Percentiles rank a stretch among this genome's conserved stretches.
Conservation (phyloP, 2,888 invertebrate genomes). For the Philhelius pedissequus region DNA sequence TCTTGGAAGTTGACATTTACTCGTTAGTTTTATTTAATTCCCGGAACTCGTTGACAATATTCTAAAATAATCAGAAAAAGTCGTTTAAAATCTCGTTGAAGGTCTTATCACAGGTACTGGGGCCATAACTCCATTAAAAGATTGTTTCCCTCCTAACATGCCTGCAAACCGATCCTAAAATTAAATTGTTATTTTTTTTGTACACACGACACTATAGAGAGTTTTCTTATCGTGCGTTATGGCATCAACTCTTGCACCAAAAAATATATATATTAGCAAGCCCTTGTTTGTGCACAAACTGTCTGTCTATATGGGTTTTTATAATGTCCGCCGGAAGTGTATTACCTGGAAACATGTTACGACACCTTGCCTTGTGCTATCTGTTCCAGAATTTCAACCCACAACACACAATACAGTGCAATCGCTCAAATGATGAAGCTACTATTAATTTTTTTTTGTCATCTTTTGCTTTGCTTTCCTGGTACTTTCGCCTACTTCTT, state of each 20-base stretch:
- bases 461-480: constrained; percentile 3
- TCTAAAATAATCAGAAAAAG: constrained; percentile 44
- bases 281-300: neutral
- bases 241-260: constrained; percentile 1
- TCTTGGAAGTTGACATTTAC: too few relatives aligned
- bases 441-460: constrained; percentile 13
- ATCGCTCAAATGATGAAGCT: constrained; percentile 62
- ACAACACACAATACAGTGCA: constrained; percentile 19
- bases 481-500: neutral
- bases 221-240: constrained; percentile 57
- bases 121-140: constrained; percentile 44
- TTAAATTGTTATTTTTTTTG: constrained; percentile 13
- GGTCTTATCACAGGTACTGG: constrained; percentile 22
- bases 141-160: neutral
- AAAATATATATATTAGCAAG: neutral
- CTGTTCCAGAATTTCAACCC: constrained; percentile 33
- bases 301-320: constrained; percentile 49
- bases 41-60: too few relatives aligned
- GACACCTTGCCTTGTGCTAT: constrained; percentile 38
- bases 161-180: neutral
- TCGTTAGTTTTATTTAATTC: too few relatives aligned
- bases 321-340: constrained; percentile 64
- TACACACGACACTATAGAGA: constrained; percentile 40
- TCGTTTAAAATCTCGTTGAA: constrained; percentile 18
- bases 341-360: constrained; percentile 62